Evolutionary conservation across 2,888 invertebrate species (phyloP), one percentile per base, ranked within the genome.

Genomic region (Desoria tigrina): DNA sequence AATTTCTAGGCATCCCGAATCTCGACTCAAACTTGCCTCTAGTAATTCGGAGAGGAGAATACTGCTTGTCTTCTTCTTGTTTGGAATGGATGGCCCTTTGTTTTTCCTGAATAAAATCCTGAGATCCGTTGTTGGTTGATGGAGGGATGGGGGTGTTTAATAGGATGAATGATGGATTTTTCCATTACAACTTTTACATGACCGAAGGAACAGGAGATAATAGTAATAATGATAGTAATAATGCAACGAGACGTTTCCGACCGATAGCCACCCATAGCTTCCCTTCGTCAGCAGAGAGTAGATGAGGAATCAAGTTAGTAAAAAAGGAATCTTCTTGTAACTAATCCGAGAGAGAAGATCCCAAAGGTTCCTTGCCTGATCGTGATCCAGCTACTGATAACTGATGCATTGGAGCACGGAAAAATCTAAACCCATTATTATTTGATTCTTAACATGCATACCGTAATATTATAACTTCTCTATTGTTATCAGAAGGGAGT

Each of bases 381-480:
- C 65, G 63, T 68, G 68, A 68, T 68, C 50, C 58, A 60, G 65
- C 68, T 68, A 68, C 68, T 68, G 68, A 68, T 68, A 65, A 26
- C 54, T 32, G 54, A 54, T 58, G 58, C 61, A 51, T 58, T 64
- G 42, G n/a, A 49, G 39, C n/a, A 61, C 61, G 39, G 59, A 59
- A 61, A 59, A 59, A 54, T 65, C 58, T 32, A 62, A 68, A 62
- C 65, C 65, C 65, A 63, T 68, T 65, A 68, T 68, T 66, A 66
- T 55, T 54, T 32, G 32, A 32, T 32, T 32, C 32, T 32, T 32
- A 49, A 42, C 28, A 11, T 64, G 27, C 32, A 27, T 53, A 42
- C 32, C 23, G 11, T 32, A 32, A 11, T 11, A 32, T 11, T 32
- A 32, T 32, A 32, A 32, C 2, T 16, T 16, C 3, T 42, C 57